Percentiles rank a stretch among this genome's conserved stretches.
Evolutionary conservation across 2,797 vertebrate species (phyloP).

Genomic region (Todus mexicanus): DNA sequence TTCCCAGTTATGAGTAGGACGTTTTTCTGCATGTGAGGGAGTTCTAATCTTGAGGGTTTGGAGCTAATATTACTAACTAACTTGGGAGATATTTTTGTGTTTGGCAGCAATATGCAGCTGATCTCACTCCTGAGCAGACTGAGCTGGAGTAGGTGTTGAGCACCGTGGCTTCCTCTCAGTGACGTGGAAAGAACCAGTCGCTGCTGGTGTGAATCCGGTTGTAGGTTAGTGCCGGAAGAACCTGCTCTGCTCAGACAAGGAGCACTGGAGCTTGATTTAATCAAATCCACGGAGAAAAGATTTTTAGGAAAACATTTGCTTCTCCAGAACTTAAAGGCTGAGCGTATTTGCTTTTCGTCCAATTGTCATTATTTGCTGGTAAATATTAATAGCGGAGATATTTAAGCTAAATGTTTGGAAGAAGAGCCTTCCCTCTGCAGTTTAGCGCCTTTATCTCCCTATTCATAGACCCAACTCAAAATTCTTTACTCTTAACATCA

Average conservation of each 20-base stretch:
- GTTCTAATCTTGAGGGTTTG: neutral
- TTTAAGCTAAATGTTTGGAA: neutral
- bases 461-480: slow-evolving; percentile 65
- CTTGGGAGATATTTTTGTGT: neutral
- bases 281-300: neutral
- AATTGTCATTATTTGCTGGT: neutral
- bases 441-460: slow-evolving; percentile 57
- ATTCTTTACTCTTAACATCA: slow-evolving; percentile 72
- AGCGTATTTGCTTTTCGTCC: neutral
- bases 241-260: neutral
- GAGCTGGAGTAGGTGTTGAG: neutral
- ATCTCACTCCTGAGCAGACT: neutral
- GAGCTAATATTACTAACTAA: neutral
- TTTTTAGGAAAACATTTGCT: neutral
- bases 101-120: neutral
- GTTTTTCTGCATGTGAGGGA: neutral
- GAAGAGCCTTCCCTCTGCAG: slow-evolving; percentile 32
- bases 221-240: neutral
- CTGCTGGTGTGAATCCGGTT: neutral
- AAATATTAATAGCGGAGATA: neutral
- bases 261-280: neutral
- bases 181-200: neutral
- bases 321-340: neutral
- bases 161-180: neutral
- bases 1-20: neutral